These are phyloP conservation scores for Protonibea diacanthus DNA, from an alignment of 2,797 vertebrate genomes.

Conservation along the genomic window DNA sequence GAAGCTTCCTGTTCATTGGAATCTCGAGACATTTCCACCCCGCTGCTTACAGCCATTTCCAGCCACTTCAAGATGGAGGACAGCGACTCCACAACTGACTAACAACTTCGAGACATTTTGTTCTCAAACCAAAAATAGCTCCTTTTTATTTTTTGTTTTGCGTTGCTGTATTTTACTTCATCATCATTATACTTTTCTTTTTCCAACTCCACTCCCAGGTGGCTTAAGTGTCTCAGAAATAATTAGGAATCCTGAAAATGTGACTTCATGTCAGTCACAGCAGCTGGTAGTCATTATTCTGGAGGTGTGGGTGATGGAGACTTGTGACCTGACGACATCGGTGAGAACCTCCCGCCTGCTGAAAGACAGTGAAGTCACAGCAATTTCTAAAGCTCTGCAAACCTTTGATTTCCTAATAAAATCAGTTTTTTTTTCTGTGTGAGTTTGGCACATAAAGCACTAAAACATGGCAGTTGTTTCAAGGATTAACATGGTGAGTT, in stretches of 20 bases:
- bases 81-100: background rate
- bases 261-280: constrained; percentile 39
- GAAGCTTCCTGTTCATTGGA: constrained; percentile 35
- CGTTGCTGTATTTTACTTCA: constrained; percentile 12
- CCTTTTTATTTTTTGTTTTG: constrained; percentile 11
- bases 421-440: background rate
- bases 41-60: constrained; percentile 16
- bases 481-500: background rate
- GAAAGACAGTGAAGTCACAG: constrained; percentile 25
- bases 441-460: background rate
- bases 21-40: constrained; percentile 21
- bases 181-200: constrained; percentile 16
- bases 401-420: background rate
- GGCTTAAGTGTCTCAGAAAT: constrained; percentile 31
- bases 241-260: constrained; percentile 41
- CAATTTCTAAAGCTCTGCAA: constrained; percentile 1
- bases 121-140: constrained; percentile 1
- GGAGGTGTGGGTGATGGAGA: constrained; percentile 41
- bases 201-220: constrained; percentile 11
- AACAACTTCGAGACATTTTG: constrained; percentile 7
- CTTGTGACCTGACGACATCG: constrained; percentile 33
- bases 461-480: constrained; percentile 9
- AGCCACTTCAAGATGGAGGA: constrained; percentile 9
- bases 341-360: constrained; percentile 25
- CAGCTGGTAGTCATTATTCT: constrained; percentile 32